These are phyloP conservation scores for Octopus bimaculoides DNA, from an alignment of 1,140 invertebrate species.

Conservation along the genomic window DNA sequence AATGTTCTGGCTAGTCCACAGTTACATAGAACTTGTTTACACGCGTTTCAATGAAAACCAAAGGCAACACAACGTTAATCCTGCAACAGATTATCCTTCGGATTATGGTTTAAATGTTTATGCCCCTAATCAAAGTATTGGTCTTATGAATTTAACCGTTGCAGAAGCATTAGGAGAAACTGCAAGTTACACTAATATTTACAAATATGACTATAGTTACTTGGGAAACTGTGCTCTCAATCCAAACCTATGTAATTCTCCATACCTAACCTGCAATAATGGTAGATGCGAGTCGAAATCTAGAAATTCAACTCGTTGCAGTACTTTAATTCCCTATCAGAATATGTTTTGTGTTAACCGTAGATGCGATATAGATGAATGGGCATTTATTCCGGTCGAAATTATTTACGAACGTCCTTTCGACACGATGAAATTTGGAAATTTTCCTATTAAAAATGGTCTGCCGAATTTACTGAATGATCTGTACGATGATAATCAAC, in stretches of 20 bases:
- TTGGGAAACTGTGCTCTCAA: not conserved
- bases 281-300: not conserved
- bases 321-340: not conserved
- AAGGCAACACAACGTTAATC: conserved; percentile 26
- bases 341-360: conserved; percentile 1
- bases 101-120: not conserved
- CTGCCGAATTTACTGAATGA: not conserved
- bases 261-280: not conserved
- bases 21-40: conserved; percentile 36
- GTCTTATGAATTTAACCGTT: not conserved
- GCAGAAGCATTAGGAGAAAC: not conserved
- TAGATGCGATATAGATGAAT: not conserved
- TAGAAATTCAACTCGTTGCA: not conserved
- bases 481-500: not conserved
- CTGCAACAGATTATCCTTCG: conserved; percentile 32
- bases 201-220: not conserved
- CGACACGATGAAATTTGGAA: not conserved
- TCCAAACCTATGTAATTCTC: not conserved
- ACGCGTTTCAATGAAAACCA: conserved; percentile 33
- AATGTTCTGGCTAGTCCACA: conserved; percentile 33
- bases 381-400: conserved; percentile 3
- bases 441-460: not conserved
- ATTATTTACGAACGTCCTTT: not conserved
- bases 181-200: not conserved
- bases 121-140: not conserved